phyloP scores from a whole-genome alignment of 2,113 vertebrate species.

The Microtus ochrogaster region DNA sequence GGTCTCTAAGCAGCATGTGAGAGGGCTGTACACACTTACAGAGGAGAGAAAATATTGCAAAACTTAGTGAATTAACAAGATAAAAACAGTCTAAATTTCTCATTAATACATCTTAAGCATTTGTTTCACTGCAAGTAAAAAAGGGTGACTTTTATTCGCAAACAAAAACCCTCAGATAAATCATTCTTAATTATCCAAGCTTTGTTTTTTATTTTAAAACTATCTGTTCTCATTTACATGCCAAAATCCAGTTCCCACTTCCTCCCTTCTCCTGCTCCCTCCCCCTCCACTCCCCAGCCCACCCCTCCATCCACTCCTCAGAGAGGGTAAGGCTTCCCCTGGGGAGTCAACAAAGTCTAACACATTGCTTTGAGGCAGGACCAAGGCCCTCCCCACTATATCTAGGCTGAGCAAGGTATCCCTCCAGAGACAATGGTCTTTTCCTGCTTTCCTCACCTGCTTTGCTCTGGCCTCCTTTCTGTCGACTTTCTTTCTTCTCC shows the following conservation, averaged over 20 bases:
- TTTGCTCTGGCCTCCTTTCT: background rate
- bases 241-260: no score
- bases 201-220: background rate
- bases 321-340: no score
- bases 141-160: background rate
- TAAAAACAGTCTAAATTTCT: background rate
- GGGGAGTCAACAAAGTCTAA: no score
- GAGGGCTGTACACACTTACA: background rate
- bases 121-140: conserved; percentile 22
- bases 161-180: background rate
- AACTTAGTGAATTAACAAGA: background rate
- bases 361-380: no score
- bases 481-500: background rate
- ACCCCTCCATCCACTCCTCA: no score
- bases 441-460: background rate
- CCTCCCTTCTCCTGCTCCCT: no score
- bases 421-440: no score
- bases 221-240: no score
- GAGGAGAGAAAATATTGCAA: background rate
- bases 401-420: no score
- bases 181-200: background rate
- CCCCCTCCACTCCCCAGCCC: no score
- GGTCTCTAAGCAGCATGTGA: background rate
- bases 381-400: no score
- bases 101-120: background rate